Base-by-base conservation (phyloP, 2,888 invertebrate genomes). In the Matsumyia berberina region DNA sequence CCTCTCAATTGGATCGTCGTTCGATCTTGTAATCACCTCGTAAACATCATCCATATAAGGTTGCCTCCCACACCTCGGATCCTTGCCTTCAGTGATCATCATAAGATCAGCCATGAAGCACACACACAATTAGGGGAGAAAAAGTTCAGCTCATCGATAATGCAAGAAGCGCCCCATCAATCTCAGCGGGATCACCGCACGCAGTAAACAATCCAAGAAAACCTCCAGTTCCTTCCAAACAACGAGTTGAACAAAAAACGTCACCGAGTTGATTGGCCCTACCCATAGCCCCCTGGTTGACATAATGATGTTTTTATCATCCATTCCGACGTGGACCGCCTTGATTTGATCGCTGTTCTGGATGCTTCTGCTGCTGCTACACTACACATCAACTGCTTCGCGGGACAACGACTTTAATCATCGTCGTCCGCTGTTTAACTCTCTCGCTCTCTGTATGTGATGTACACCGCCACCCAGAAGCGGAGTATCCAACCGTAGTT, bases 401-500 rank as follows among this genome's bases (percentile, higher is more conserved):
- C 55, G 46, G 73, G 35, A 70, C 44, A 78, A 44, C 24, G 62
- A 69, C 69, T 72, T 70, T 76, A 64, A 81, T 64, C 80, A 81
- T 58, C 79, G 39, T 73, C 53, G 39, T 73, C 53, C 70, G 15
- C 55, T 57, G 64, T 51, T 66, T 39, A 15, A 4, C 24, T 24
- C n/a, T n/a, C n/a, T n/a, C n/a, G n/a, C n/a, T 24, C 17, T 37
- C 51, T 12, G 42, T 64, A 33, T 67, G 62, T 83, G 83, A 83
- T 83, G 73, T 80, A 11, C 51, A 70, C 85, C 80, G 85, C 85
- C 85, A 85, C 85, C 85, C 85, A 80, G 85, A 76, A 85, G 83
- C 64, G 35, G 42, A 12, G 8, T 31, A 29, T 44, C n/a, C n/a
- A n/a, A 17, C 9, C n/a, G 42, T 39, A 70, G 83, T 83, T 83